These are phyloP conservation scores for Oryzias celebensis DNA, from an alignment of 2,113 vertebrate species.

Conservation along the genomic window DNA sequence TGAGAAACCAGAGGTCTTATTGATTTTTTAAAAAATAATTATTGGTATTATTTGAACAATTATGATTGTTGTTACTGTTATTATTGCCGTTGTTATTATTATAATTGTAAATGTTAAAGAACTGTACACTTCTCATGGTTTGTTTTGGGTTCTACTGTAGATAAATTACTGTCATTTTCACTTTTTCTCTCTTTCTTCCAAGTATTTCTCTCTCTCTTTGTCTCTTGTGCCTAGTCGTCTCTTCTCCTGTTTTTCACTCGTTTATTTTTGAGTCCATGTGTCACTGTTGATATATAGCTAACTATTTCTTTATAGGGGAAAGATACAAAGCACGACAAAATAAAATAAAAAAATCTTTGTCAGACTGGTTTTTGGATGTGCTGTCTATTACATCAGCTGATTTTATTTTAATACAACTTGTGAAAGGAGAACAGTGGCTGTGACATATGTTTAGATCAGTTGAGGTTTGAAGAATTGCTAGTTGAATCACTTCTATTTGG, in stretches of 20 bases:
- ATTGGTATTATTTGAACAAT: constrained; percentile 75
- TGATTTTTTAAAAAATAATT: constrained; percentile 70
- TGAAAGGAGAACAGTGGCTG: constrained; percentile 33
- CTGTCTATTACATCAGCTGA: constrained; percentile 45
- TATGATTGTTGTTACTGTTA: constrained; percentile 80
- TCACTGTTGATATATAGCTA: constrained; percentile 84
- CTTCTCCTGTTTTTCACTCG: constrained; percentile 71
- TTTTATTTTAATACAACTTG: constrained; percentile 38
- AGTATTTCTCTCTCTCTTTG: constrained; percentile 59
- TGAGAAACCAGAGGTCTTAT: constrained; percentile 78
- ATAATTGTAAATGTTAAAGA: constrained; percentile 81
- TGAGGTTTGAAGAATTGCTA: constrained; percentile 45
- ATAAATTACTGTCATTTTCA: constrained; percentile 70
- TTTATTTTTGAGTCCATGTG: constrained; percentile 78
- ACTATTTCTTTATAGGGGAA: constrained; percentile 85
- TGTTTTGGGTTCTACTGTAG: constrained; percentile 72
- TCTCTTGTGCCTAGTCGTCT: constrained; percentile 71
- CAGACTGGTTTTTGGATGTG: constrained; percentile 35
- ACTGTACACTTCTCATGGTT: constrained; percentile 77
- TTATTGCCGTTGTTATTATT: constrained; percentile 81
- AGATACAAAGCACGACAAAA: constrained; percentile 84
- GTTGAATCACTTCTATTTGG: constrained; percentile 35
- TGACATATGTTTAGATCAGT: constrained; percentile 50
- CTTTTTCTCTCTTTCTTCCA: constrained; percentile 51
- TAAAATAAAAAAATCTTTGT: constrained; percentile 67